phyloP scores from a whole-genome alignment of 2,888 invertebrate genomes.

The Melipona beecheii region DNA sequence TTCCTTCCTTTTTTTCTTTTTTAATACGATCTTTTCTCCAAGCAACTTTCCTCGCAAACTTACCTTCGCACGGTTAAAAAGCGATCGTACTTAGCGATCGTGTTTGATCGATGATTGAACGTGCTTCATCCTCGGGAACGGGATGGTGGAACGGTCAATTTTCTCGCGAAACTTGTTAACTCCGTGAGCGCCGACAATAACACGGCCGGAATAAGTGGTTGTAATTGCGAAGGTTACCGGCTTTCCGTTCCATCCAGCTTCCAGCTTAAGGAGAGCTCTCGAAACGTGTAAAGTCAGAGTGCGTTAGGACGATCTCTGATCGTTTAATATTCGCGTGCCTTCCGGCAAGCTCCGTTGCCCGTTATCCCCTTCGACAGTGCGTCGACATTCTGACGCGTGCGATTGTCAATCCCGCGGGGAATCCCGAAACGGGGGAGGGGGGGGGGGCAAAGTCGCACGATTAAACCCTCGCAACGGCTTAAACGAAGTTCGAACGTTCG shows the following conservation, averaged over 20 bases:
- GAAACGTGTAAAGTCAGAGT: neutral
- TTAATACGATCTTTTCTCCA: neutral
- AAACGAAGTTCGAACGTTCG: neutral
- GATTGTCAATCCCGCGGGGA: slow-evolving; percentile 33
- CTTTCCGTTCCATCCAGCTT: slow-evolving; percentile 36
- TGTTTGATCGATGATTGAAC: neutral
- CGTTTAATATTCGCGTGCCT: slow-evolving; percentile 72
- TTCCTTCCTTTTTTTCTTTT: neutral
- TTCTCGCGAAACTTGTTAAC: neutral
- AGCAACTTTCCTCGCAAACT: neutral
- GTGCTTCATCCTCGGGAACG: neutral
- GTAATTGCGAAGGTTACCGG: slow-evolving; percentile 21
- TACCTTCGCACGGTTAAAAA: neutral
- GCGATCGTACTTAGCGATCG: neutral
- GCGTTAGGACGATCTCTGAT: slow-evolving; percentile 65
- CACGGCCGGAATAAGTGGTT: neutral
- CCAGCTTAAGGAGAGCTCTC: slow-evolving; percentile 42
- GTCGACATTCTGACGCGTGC: slow-evolving; percentile 59
- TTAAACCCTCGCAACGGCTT: slow-evolving; percentile 10
- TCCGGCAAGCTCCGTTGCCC: slow-evolving; percentile 57
- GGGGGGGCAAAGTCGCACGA: neutral
- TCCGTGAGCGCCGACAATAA: neutral
- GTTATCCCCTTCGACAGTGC: slow-evolving; percentile 54
- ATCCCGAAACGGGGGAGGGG: slow-evolving; percentile 1
- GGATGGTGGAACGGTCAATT: neutral